phyloP scores from a whole-genome alignment of 1,140 invertebrate species.

The Drosophila trapezifrons region DNA sequence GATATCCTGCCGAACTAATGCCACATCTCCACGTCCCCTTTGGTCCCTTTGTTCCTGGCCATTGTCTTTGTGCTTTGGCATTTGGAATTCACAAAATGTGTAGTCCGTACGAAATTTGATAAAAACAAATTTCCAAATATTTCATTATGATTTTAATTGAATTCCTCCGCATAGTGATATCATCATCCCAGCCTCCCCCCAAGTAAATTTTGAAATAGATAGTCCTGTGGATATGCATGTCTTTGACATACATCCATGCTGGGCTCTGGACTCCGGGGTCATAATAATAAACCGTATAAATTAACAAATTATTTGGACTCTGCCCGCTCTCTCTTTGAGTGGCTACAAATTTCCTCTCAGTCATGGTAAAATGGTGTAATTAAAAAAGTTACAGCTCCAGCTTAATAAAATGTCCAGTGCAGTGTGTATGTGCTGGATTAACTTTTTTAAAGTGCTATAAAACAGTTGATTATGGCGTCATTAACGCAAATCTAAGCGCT shows the following conservation, averaged over 20 bases:
- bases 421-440: constrained; percentile 42
- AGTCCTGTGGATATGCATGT: neutral
- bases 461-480: constrained; percentile 80
- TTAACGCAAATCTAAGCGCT: constrained; percentile 72
- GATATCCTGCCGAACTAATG: constrained; percentile 22
- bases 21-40: constrained; percentile 23
- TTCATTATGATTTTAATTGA: constrained; percentile 82
- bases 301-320: constrained; percentile 31
- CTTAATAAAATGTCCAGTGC: constrained; percentile 35
- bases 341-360: constrained; percentile 3
- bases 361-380: constrained; percentile 48
- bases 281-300: constrained; percentile 33
- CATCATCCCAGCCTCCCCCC: neutral
- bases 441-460: constrained; percentile 78
- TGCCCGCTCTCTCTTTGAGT: neutral
- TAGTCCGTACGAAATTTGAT: constrained; percentile 64
- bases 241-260: neutral
- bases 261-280: neutral
- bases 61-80: constrained; percentile 40
- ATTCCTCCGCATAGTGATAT: constrained; percentile 48
- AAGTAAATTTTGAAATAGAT: constrained; percentile 9
- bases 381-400: constrained; percentile 63
- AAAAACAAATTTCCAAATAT: constrained; percentile 76
- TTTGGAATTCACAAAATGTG: constrained; percentile 69
- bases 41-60: constrained; percentile 52